Evolutionary conservation across 2,797 vertebrate genomes (phyloP), one percentile per base, ranked within the genome.

Genomic region (Distichodus sexfasciatus): DNA sequence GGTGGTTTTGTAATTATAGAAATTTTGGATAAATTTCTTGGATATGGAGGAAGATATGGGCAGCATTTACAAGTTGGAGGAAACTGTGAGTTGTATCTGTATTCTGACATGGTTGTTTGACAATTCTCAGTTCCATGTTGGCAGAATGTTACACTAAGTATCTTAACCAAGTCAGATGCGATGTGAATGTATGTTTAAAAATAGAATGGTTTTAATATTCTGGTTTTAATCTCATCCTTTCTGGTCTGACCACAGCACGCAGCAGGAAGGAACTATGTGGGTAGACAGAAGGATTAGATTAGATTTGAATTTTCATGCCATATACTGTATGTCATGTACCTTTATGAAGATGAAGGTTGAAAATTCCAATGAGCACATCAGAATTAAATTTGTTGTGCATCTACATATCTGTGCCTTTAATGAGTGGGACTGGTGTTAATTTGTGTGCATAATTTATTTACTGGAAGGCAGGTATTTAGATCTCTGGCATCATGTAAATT

Each of bases 231-330:
- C 36, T 26, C 15, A 26, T 23, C 12, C 15, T 9, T 15, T 35
- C 36, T 40, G 24, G 26, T 33, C 23, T 21, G 6, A 14, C 21
- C 19, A 40, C 6, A 58, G 33, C n/a, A 6, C 35, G 24, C 11
- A 38, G 54, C 36, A 23, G 23, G 21, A 38, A 61, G 35, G 28
- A 62, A 28, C 3, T 26, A 10, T 48, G 31, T 68, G 43, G 53
- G 65, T 33, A 35, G 51, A 46, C 26, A 11, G 19, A 31, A 57
- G 40, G 21, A 57, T 67, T 35, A 47, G 31, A 55, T 33, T 12
- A 33, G 26, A 44, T 19, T 28, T 17, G 23, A 38, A 24, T 41
- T 35, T n/a, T 43, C 24, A 29, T 29, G 8, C 24, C 8, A 60
- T 12, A 44, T n/a, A n/a, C n/a, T n/a, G n/a, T n/a, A n/a, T n/a